Percentiles rank a stretch among this genome's conserved stretches.
Evolutionary conservation across 2,797 vertebrate species (phyloP).

Genomic region (Sebastes elongatus): DNA sequence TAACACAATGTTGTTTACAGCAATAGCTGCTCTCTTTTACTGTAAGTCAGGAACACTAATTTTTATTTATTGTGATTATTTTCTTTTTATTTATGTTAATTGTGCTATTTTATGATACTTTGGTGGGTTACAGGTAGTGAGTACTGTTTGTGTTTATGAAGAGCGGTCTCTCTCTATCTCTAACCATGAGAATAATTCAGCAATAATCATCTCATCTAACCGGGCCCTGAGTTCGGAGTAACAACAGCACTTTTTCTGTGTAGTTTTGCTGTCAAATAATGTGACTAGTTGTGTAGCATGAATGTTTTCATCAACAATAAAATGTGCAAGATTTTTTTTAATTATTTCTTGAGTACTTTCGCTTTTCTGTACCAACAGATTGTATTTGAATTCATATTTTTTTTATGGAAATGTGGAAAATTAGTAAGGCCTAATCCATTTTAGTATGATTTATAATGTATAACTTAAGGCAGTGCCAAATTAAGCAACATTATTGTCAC

Average conservation of each 20-base stretch:
- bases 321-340: slow-evolving; percentile 51
- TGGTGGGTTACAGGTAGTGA: slow-evolving; percentile 15
- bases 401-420: too few relatives aligned
- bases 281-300: slow-evolving; percentile 60
- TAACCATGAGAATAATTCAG: slow-evolving; percentile 49
- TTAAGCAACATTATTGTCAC: neutral
- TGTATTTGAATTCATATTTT: neutral
- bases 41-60: slow-evolving; percentile 75
- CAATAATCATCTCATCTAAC: slow-evolving; percentile 76
- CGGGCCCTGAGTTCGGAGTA: slow-evolving; percentile 38
- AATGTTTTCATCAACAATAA: slow-evolving; percentile 64
- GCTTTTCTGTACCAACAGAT: neutral
- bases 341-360: neutral
- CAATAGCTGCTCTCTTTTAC: slow-evolving; percentile 61
- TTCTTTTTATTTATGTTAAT: slow-evolving; percentile 45
- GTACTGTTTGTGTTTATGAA: slow-evolving; percentile 25
- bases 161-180: slow-evolving; percentile 9
- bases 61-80: slow-evolving; percentile 73
- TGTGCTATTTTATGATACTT: slow-evolving; percentile 42
- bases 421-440: too few relatives aligned
- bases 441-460: neutral
- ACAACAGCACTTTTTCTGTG: slow-evolving; percentile 67
- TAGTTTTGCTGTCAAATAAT: slow-evolving; percentile 57
- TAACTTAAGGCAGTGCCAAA: neutral
- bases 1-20: slow-evolving; percentile 67